These are phyloP conservation scores for Ptiloglossa arizonensis DNA, from an alignment of 1,140 invertebrate species.

Conservation along the genomic window DNA sequence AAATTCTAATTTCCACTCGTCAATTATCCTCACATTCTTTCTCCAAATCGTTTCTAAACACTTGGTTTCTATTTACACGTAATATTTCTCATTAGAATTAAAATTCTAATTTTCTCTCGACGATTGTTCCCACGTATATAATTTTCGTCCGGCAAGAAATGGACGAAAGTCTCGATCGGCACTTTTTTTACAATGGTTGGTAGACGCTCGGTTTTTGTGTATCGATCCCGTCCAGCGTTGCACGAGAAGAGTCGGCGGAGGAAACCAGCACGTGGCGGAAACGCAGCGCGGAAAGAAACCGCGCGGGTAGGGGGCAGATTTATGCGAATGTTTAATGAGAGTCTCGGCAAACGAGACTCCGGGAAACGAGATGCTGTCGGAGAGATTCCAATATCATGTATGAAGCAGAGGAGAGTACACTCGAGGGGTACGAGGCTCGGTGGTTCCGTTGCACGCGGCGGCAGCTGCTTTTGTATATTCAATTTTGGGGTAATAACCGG, in stretches of 20 bases:
- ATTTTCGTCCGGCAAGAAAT: no score
- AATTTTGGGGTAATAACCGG: conserved; percentile 62
- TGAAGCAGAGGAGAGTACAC: conserved; percentile 37
- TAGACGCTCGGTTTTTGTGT: not conserved
- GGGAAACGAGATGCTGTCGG: conserved; percentile 44
- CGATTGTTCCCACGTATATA: no score
- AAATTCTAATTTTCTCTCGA: no score
- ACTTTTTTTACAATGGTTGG: no score
- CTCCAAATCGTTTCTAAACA: no score
- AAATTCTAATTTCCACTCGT: no score
- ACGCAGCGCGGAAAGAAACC: conserved; percentile 16
- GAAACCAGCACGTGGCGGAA: not conserved
- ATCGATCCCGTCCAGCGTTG: not conserved
- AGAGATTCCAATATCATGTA: conserved; percentile 59
- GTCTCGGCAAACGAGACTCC: conserved; percentile 24
- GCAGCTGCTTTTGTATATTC: conserved; percentile 62
- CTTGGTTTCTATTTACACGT: no score
- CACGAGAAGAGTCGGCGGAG: no score
- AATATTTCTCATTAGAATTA: no score
- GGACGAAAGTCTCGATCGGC: no score
- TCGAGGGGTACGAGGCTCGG: conserved; percentile 26
- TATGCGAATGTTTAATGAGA: conserved; percentile 59
- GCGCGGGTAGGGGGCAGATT: conserved; percentile 12
- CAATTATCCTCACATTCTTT: no score
- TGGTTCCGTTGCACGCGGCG: conserved; percentile 24